Evolutionary conservation across 2,797 vertebrate species (phyloP).

Genomic region (Tamandua tetradactyla): DNA sequence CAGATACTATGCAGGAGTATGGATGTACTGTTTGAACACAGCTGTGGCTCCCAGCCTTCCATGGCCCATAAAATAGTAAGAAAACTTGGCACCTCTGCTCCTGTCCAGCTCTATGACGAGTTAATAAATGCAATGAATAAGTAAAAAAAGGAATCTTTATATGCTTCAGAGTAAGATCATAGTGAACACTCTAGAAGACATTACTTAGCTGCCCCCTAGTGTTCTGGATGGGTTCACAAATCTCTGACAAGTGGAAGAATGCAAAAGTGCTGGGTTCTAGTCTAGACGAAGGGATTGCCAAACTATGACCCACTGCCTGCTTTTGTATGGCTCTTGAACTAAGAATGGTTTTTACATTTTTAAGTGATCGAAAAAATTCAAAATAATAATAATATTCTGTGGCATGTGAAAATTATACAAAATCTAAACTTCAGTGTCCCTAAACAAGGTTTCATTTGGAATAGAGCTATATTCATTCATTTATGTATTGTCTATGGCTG

Average conservation of each 20-base stretch:
- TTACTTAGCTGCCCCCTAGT: conserved; percentile 64
- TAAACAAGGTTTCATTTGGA: neutral
- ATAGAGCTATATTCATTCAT: neutral
- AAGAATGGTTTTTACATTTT: neutral
- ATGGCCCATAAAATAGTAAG: neutral
- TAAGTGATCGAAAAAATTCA: neutral
- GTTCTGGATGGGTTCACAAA: conserved; percentile 48
- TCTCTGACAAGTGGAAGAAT: neutral
- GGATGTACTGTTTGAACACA: neutral
- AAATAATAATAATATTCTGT: neutral
- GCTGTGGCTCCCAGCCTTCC: neutral
- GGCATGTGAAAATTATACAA: neutral
- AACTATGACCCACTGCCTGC: neutral
- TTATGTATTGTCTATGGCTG: neutral
- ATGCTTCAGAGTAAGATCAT: conserved; percentile 20
- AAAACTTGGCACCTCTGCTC: neutral
- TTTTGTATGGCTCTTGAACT: neutral
- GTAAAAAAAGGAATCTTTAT: conserved; percentile 53
- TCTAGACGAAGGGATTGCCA: neutral
- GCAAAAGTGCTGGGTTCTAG: neutral
- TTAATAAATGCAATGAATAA: conserved; percentile 46
- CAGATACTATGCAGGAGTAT: neutral
- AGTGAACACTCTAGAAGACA: conserved; percentile 34
- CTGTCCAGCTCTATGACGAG: conserved; percentile 19
- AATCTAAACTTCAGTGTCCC: conserved; percentile 25